Percentiles rank a stretch among this genome's conserved stretches.
Evolutionary conservation across 2,113 vertebrate genomes (phyloP).

Genomic region (Onychostruthus taczanowskii): DNA sequence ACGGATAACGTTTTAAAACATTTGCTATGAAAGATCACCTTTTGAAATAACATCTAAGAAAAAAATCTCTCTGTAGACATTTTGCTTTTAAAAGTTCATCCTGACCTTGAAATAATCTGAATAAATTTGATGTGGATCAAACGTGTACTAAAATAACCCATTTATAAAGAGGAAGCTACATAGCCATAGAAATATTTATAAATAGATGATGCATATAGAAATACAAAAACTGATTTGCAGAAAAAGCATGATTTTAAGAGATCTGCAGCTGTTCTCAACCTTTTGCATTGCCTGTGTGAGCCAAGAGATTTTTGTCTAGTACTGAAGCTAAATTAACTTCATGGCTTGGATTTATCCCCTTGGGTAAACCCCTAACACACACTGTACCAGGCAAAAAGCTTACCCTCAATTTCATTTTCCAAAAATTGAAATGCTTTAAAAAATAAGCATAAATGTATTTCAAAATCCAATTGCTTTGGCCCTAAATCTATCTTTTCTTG

Average conservation of each 20-base stretch:
- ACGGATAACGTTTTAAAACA: background rate
- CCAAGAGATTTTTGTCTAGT: conserved; percentile 71
- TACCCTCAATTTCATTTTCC: conserved; percentile 52
- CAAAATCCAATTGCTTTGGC: conserved; percentile 66
- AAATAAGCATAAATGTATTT: conserved; percentile 57
- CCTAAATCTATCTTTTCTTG: conserved; percentile 50
- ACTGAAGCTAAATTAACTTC: conserved; percentile 72
- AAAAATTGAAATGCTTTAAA: conserved; percentile 57
- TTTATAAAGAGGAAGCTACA: conserved; percentile 33
- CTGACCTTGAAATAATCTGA: conserved; percentile 12
- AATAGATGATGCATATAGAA: conserved; percentile 62
- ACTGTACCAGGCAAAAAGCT: conserved; percentile 34
- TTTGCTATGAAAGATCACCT: background rate
- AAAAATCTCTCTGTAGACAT: background rate
- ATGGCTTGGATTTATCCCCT: conserved; percentile 48
- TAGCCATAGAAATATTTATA: conserved; percentile 61
- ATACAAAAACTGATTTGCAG: conserved; percentile 70
- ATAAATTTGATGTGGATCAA: background rate
- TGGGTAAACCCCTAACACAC: conserved; percentile 43
- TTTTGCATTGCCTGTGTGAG: conserved; percentile 65
- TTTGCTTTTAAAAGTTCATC: conserved; percentile 4
- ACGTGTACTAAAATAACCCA: conserved; percentile 36
- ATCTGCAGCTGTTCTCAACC: conserved; percentile 71
- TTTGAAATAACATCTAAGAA: background rate
- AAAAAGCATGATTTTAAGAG: conserved; percentile 72